Conservation (phyloP, 1,140 invertebrate species). For the Galleria mellonella region DNA sequence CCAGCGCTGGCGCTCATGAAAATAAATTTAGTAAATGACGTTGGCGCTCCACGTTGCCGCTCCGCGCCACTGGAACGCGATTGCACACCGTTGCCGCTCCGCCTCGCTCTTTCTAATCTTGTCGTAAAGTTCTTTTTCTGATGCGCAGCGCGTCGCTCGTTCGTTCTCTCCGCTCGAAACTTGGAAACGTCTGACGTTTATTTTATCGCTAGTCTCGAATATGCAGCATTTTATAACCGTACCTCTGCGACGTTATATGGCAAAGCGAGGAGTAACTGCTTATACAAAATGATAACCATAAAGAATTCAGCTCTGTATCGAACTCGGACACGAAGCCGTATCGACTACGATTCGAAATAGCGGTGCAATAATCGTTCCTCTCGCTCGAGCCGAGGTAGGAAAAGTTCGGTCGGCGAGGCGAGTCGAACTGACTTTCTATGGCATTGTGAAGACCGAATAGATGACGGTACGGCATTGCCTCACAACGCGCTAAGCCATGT, state of each 20-base stretch:
- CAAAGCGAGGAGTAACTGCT: slow-evolving; percentile 34
- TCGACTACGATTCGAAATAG: slow-evolving; percentile 16
- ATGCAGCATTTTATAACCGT: slow-evolving; percentile 57
- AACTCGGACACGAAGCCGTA: slow-evolving; percentile 12
- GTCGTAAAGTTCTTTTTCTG: slow-evolving; percentile 74
- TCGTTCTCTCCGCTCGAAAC: slow-evolving; percentile 65
- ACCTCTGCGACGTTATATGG: slow-evolving; percentile 21
- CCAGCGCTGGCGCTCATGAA: slow-evolving; percentile 69
- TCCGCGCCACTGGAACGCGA: slow-evolving; percentile 59
- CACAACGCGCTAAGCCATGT: slow-evolving; percentile 56
- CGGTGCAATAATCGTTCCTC: slow-evolving; percentile 34
- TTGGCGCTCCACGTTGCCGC: slow-evolving; percentile 60
- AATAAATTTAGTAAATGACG: slow-evolving; percentile 74
- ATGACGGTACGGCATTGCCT: slow-evolving; percentile 61
- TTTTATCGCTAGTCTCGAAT: slow-evolving; percentile 58
- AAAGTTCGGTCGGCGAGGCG: slow-evolving; percentile 60
- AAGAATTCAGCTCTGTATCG: slow-evolving; percentile 28
- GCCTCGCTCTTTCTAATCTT: slow-evolving; percentile 71
- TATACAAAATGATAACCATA: slow-evolving; percentile 47
- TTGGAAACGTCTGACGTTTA: slow-evolving; percentile 66
- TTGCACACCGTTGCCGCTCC: slow-evolving; percentile 63
- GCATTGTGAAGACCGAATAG: slow-evolving; percentile 66
- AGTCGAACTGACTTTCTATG: slow-evolving; percentile 69
- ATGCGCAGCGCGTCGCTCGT: slow-evolving; percentile 66
- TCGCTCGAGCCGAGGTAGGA: slow-evolving; percentile 44